These are phyloP conservation scores for Subanguina moxae DNA, from an alignment of 1,140 invertebrate genomes.

Conservation along the genomic window DNA sequence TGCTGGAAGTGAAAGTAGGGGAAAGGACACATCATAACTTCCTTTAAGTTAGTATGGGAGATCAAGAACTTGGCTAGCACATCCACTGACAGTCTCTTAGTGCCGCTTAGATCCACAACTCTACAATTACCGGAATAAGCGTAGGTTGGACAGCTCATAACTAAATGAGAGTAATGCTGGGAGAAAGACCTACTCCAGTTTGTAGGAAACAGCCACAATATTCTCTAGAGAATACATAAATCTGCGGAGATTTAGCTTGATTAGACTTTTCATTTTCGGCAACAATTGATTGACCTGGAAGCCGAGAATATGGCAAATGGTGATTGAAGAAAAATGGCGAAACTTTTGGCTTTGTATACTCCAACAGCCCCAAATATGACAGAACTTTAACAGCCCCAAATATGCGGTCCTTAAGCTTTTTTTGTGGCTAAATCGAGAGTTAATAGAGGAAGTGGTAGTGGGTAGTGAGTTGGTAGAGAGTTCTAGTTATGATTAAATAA, in stretches of 20 bases:
- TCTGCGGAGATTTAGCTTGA: constrained; percentile 12
- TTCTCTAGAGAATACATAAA: background rate
- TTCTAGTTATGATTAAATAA: too few relatives aligned
- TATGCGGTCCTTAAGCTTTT: too few relatives aligned
- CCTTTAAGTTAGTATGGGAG: constrained; percentile 16
- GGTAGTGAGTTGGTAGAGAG: too few relatives aligned
- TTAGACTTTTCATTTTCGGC: constrained; percentile 16
- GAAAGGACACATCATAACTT: constrained; percentile 29
- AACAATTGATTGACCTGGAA: constrained; percentile 15
- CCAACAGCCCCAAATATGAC: too few relatives aligned
- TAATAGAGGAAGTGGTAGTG: too few relatives aligned
- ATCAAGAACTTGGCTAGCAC: constrained; percentile 23
- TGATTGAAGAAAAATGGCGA: too few relatives aligned
- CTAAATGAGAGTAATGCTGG: background rate
- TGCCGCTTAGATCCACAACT: constrained; percentile 34
- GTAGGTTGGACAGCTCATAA: background rate
- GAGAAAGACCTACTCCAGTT: background rate
- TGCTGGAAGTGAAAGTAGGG: constrained; percentile 7
- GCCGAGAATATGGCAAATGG: background rate
- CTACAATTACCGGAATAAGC: constrained; percentile 16
- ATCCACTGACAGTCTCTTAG: constrained; percentile 3
- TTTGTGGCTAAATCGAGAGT: too few relatives aligned
- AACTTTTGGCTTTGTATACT: too few relatives aligned
- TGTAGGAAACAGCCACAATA: constrained; percentile 7
- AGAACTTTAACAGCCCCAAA: too few relatives aligned